These are phyloP conservation scores for Hesperophylax magnus DNA, from an alignment of 1,140 invertebrate species.

Conservation along the genomic window DNA sequence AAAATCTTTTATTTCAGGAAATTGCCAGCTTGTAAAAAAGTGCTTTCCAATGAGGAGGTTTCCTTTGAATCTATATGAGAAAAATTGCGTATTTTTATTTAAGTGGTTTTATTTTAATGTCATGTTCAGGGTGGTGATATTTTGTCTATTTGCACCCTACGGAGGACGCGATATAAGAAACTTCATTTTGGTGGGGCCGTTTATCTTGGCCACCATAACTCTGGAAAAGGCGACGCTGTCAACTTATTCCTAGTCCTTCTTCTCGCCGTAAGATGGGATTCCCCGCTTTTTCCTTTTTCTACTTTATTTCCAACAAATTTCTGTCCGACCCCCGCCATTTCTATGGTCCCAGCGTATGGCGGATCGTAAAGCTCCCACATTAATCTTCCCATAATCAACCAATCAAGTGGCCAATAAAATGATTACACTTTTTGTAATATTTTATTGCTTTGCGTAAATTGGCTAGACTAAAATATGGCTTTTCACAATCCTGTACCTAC, in stretches of 20 bases:
- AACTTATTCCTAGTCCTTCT: conserved; percentile 73
- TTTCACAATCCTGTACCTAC: no score
- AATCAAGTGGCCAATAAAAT: conserved; percentile 18
- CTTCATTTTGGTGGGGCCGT: conserved; percentile 72
- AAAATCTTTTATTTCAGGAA: no score
- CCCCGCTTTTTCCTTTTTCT: conserved; percentile 34
- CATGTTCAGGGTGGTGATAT: neutral
- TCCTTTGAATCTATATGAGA: no score
- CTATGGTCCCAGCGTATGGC: conserved; percentile 1
- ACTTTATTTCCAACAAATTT: conserved; percentile 48
- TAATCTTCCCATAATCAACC: conserved; percentile 33
- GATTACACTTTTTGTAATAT: conserved; percentile 5
- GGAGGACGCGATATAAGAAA: conserved; percentile 45
- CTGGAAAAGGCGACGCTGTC: conserved; percentile 70
- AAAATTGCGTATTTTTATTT: neutral
- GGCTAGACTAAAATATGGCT: no score
- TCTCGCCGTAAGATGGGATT: conserved; percentile 68
- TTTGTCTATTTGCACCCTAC: neutral
- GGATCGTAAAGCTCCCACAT: conserved; percentile 8
- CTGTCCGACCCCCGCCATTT: conserved; percentile 41
- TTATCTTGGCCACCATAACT: conserved; percentile 72
- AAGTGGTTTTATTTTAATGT: neutral
- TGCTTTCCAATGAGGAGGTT: no score
- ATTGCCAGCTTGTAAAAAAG: no score
- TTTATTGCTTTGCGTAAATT: no score